Evolutionary conservation across 2,888 invertebrate species (phyloP), one percentile per base, ranked within the genome.

Genomic region (Synergus japonicus): DNA sequence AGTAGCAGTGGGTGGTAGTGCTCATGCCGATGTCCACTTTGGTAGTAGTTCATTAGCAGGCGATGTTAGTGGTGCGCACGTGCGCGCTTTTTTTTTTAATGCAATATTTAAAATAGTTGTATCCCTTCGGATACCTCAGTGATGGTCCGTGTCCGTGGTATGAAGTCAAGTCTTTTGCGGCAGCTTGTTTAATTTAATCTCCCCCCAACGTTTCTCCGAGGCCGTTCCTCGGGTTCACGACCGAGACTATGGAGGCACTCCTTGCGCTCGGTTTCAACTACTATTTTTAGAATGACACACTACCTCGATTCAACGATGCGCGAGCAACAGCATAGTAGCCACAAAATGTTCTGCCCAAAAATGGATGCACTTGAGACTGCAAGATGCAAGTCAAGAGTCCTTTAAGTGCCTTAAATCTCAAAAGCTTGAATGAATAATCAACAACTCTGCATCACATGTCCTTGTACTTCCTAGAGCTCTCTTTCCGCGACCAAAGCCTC

Each of bases 211-310:
- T 86, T 84, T 84, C 85, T 83, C 84, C 85, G 85, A 87, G 86
- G 87, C 86, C 86, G 87, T 89, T 87, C 84, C 80, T 69, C 87
- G 89, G 88, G 90, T 89, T 89, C 89, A 89, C 88, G 89, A 90
- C 88, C 89, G 89, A 88, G 81, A 80, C 87, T 84, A 82, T 82
- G 83, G 81, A 85, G 84, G 77, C 79, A 79, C 80, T 81, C 77
- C 80, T 82, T 78, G 80, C 82, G 63, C 69, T 82, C 60, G 79
- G 79, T 78, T 83, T 82, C 82, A 80, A 77, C 76, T 79, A 80
- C 87, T 90, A 90, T 90, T 90, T 90, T 90, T 90, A 90, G 91
- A 89, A 89, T 91, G 90, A 91, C 91, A 91, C 91, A 91, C 89
- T 91, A 89, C 86, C 90, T 90, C 88, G 90, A 90, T 89, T 89